Base-by-base conservation (phyloP, 1,140 invertebrate genomes). In the Lordiphosa mommai region DNA sequence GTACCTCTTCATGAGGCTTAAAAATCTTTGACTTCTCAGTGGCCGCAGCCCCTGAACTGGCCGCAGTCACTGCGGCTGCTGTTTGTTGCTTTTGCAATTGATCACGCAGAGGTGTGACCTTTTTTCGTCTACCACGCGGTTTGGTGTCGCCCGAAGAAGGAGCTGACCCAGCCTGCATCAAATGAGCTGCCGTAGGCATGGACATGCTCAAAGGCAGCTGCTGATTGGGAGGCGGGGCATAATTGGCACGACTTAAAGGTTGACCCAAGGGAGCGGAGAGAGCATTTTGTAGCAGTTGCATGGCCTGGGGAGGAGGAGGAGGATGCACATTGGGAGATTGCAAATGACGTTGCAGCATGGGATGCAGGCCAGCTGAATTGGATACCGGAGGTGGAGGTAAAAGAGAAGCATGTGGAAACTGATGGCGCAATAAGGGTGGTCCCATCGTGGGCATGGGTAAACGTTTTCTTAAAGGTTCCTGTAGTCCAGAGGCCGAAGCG, bases 381-480 rank as follows among this genome's bases (percentile, higher is more conserved):
- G 30, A 37, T n/a, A 17, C 8, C 1, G 70, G 60, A 7, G 63
- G 74, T 2, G 74, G 82, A 0, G 65, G 74, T 2, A 71, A 49
- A 20, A 70, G 49, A 1, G 73, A 77, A 9, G 72, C 53, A 1
- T 61, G 52, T 4, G 86, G 88, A 29, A 77, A 87, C 60, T 80
- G 85, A 47, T 88, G 80, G 2, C 85, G 82, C 16, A 87, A 47
- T n/a, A 88, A 33, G 6, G 87, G 85, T 17, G 87, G 87, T 63
- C 86, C 80, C 55, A 87, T 76, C 9, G 87, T 88, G 13, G 87
- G 87, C 85, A 88, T 88, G 7, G 87, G 87, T n/a, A 88, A 50
- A 5, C 89, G 84, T 60, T 90, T 90, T 30, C 87, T 67, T 12
- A 87, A 85, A 4, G 89, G 88, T 48, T 87, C 88, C 51, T 87